Evolutionary conservation across 1,140 invertebrate species (phyloP).

Genomic region (Lanistes nyassanus): DNA sequence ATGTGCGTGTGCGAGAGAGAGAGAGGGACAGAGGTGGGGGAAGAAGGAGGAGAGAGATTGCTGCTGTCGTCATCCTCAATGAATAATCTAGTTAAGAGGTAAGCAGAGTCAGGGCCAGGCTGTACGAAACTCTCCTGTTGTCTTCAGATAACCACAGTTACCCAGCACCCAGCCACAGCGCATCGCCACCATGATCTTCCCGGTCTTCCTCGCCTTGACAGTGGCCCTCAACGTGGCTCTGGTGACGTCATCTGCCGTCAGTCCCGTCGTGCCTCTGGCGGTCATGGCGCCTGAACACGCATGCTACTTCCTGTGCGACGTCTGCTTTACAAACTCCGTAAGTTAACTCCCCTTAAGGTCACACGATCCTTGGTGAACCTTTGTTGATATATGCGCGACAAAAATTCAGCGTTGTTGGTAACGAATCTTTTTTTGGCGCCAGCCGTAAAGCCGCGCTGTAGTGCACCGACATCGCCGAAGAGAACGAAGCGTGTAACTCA

Average conservation of each 20-base stretch:
- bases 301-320: conserved; percentile 23
- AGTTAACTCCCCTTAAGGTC: neutral
- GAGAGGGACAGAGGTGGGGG: conserved; percentile 7
- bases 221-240: conserved; percentile 8
- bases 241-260: neutral
- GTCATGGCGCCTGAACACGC: conserved; percentile 20
- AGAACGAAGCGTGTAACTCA: too few relatives aligned
- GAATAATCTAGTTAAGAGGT: neutral
- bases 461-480: too few relatives aligned
- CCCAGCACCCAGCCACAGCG: neutral
- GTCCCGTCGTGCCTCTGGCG: conserved; percentile 3
- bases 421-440: too few relatives aligned
- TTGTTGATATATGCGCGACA: neutral
- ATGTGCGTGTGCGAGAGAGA: neutral
- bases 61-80: conserved; percentile 1
- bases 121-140: too few relatives aligned
- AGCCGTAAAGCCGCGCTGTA: too few relatives aligned
- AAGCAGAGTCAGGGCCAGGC: neutral
- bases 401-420: neutral
- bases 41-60: too few relatives aligned
- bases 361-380: too few relatives aligned
- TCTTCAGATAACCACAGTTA: too few relatives aligned
- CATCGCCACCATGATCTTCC: conserved; percentile 12
- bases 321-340: conserved; percentile 2
- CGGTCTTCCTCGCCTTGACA: conserved; percentile 6